Evolutionary conservation across 2,113 vertebrate species (phyloP), one percentile per base, ranked within the genome.

Genomic region (Columba livia): DNA sequence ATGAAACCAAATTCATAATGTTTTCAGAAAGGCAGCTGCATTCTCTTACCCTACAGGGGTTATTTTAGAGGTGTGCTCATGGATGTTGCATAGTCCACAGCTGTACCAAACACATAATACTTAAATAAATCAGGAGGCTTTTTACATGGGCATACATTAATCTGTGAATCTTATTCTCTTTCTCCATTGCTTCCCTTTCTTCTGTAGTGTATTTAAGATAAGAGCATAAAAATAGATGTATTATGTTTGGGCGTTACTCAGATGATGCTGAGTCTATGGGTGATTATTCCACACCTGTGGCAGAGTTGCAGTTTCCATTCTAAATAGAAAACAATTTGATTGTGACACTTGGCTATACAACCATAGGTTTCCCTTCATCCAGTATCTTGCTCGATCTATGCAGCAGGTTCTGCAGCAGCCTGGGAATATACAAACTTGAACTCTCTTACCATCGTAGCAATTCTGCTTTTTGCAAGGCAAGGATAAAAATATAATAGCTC

Each of bases 321-420:
- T 86, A 64, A 73, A 66, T 2, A 57, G 67, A 58, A 88, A 94
- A 44, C 72, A 0, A 38, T 81, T 71, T 51, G 8, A 32, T 19
- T 62, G 48, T 13, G n/a, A 51, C 10, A 29, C 28, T 36, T 57
- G 40, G 12, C 9, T 80, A 6, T 71, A 26, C 74, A 0, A 0
- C 47, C 21, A 6, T 15, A 25, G 17, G 6, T 65, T 91, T 91
- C 16, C 12, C 23, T 70, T 93, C 3, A 0, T 53, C 25, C 20
- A 4, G 2, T 42, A 6, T 54, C 47, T 56, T 79, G 11, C 56
- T 89, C 42, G 74, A 0, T 74, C 28, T 77, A 0, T 66, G 36
- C 31, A 88, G 34, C 36, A 62, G 44, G 20, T 85, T 89, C 73
- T 81, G 20, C 32, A 72, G 53, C 19, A 32, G 5, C 44, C 44